Evolutionary conservation across 2,888 invertebrate species (phyloP).

Genomic region (Abscondita cerata): DNA sequence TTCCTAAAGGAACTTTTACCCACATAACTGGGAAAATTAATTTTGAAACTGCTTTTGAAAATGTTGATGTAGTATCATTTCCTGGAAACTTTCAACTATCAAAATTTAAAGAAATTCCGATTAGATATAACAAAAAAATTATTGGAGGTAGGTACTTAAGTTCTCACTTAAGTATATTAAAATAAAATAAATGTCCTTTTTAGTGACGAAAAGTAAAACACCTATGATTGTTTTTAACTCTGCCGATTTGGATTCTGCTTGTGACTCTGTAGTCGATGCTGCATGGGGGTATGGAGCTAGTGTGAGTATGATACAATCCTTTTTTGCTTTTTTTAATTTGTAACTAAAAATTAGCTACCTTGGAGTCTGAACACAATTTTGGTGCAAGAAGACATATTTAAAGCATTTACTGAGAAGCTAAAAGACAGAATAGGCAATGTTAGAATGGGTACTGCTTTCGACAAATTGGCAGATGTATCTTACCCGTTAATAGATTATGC

Average conservation of each 20-base stretch:
- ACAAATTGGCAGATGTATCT: slow-evolving; percentile 60
- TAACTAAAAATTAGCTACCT: slow-evolving; percentile 62
- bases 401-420: slow-evolving; percentile 58
- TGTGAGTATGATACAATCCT: slow-evolving; percentile 55
- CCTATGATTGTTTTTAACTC: slow-evolving; percentile 63
- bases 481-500: slow-evolving; percentile 53
- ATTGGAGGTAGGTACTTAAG: too few species aligned
- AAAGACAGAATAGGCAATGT: slow-evolving; percentile 52
- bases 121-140: too few species aligned
- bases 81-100: too few species aligned
- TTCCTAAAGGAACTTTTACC: too few species aligned
- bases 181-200: too few species aligned
- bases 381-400: slow-evolving; percentile 63
- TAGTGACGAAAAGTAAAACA: slow-evolving; percentile 40
- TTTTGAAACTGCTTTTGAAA: too few species aligned
- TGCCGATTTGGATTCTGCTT: slow-evolving; percentile 64
- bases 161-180: too few species aligned
- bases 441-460: slow-evolving; percentile 54
- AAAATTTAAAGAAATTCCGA: too few species aligned
- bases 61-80: too few species aligned
- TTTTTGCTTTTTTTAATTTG: background rate
- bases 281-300: slow-evolving; percentile 63
- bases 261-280: slow-evolving; percentile 60
- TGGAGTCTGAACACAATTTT: slow-evolving; percentile 61
- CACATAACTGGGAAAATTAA: too few species aligned